phyloP scores from a whole-genome alignment of 1,140 invertebrate species.

The Conus ventricosus region DNA sequence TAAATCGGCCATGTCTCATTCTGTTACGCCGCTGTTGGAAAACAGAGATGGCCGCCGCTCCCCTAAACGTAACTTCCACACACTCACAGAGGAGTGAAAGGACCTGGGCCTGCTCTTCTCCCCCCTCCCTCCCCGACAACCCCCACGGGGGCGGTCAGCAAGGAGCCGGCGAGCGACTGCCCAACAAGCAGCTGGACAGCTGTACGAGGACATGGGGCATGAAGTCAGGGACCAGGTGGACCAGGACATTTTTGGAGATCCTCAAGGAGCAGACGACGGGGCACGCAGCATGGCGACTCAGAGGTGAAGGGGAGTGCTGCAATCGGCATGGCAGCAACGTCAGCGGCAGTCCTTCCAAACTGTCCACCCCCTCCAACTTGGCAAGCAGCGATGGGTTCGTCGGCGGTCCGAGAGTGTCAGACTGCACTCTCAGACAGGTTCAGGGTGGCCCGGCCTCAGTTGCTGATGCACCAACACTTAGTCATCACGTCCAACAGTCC shows the following conservation, averaged over 20 bases:
- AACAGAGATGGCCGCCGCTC: constrained; percentile 67
- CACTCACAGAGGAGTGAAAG: constrained; percentile 9
- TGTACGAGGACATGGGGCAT: constrained; percentile 74
- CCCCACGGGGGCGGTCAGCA: constrained; percentile 20
- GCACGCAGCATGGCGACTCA: constrained; percentile 59
- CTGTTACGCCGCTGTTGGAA: constrained; percentile 63
- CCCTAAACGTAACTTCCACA: constrained; percentile 35
- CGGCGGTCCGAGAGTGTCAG: neutral
- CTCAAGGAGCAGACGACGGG: constrained; percentile 69
- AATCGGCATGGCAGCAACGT: neutral
- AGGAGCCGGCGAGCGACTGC: constrained; percentile 62
- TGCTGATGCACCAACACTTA: constrained; percentile 35
- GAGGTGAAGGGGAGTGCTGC: constrained; percentile 45
- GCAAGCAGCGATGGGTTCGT: neutral
- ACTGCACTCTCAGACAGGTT: neutral
- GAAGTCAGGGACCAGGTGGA: constrained; percentile 71
- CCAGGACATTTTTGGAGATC: constrained; percentile 72
- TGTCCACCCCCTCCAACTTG: constrained; percentile 37
- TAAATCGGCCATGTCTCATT: too few species aligned
- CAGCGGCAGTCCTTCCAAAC: constrained; percentile 18
- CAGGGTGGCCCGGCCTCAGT: neutral
- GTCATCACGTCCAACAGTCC: constrained; percentile 64
- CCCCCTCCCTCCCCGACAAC: constrained; percentile 47
- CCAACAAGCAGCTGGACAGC: constrained; percentile 72
- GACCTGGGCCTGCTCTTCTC: constrained; percentile 58